These are phyloP conservation scores for Rallus limicola DNA, from an alignment of 2,113 vertebrate genomes.

Conservation along the genomic window DNA sequence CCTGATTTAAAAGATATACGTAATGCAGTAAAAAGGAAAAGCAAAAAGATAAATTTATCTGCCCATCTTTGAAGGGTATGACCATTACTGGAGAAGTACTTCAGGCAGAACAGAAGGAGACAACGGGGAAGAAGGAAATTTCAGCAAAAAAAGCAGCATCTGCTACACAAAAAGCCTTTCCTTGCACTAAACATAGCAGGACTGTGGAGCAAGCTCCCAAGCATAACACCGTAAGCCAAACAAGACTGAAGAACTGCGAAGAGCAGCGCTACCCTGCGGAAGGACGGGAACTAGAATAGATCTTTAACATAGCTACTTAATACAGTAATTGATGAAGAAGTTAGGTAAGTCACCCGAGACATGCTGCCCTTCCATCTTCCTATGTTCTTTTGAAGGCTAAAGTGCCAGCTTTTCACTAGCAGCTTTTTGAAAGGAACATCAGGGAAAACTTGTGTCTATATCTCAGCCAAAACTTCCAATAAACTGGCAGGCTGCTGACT, in stretches of 20 bases:
- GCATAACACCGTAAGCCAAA: not conserved
- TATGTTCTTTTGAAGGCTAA: not conserved
- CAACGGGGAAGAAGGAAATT: not conserved
- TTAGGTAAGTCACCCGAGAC: not conserved
- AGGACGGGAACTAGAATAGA: not conserved
- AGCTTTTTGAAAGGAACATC: constrained; percentile 20
- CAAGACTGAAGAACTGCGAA: not conserved
- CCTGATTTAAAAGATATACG: not conserved
- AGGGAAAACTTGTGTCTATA: constrained; percentile 35
- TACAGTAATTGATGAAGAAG: not conserved
- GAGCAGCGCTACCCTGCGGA: not conserved
- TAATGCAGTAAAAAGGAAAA: not conserved
- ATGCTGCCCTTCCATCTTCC: not conserved
- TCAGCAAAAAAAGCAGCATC: not conserved
- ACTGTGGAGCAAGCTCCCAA: not conserved
- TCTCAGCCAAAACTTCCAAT: constrained; percentile 37
- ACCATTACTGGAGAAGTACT: not conserved
- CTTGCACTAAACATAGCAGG: not conserved
- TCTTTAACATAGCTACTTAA: not conserved
- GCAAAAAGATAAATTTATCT: not conserved
- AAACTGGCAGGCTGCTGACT: constrained; percentile 22
- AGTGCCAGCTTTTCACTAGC: not conserved
- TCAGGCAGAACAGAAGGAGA: not conserved
- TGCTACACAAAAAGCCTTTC: not conserved
- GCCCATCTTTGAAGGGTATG: not conserved